Conservation (phyloP, 2,797 vertebrate genomes). For the Aythya fuligula region DNA sequence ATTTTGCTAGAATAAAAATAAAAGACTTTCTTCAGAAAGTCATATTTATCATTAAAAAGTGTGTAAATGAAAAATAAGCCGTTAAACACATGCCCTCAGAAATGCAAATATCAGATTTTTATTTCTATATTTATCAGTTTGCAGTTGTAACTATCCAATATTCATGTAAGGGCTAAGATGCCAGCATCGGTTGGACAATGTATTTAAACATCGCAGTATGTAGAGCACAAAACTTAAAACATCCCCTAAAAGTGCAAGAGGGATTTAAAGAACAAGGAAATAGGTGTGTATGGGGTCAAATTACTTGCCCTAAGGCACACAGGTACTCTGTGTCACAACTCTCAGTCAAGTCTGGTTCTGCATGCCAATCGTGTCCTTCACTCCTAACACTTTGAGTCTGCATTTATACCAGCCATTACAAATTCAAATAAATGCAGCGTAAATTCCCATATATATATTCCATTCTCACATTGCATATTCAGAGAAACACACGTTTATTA, state of each 20-base stretch:
- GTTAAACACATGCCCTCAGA: background rate
- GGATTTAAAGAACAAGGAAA: conserved; percentile 3
- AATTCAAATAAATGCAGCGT: conserved; percentile 19
- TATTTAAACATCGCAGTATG: background rate
- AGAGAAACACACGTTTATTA: conserved; percentile 34
- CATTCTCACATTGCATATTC: conserved; percentile 27
- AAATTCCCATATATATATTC: background rate
- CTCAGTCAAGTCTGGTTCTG: background rate
- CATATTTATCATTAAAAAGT: background rate
- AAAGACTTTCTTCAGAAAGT: background rate
- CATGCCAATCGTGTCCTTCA: conserved; percentile 25
- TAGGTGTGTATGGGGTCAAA: background rate
- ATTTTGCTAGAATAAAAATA: background rate
- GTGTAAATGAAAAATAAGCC: background rate
- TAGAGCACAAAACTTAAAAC: background rate
- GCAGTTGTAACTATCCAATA: background rate
- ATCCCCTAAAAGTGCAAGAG: background rate
- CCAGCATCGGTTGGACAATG: background rate
- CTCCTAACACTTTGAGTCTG: background rate
- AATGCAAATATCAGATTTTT: background rate
- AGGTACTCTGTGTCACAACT: background rate
- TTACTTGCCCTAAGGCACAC: background rate
- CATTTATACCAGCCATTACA: background rate
- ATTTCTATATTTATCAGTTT: background rate
- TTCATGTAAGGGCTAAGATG: background rate